These are phyloP conservation scores for Nyleta sp. DNA, from an alignment of 2,888 invertebrate genomes.

Conservation along the genomic window DNA sequence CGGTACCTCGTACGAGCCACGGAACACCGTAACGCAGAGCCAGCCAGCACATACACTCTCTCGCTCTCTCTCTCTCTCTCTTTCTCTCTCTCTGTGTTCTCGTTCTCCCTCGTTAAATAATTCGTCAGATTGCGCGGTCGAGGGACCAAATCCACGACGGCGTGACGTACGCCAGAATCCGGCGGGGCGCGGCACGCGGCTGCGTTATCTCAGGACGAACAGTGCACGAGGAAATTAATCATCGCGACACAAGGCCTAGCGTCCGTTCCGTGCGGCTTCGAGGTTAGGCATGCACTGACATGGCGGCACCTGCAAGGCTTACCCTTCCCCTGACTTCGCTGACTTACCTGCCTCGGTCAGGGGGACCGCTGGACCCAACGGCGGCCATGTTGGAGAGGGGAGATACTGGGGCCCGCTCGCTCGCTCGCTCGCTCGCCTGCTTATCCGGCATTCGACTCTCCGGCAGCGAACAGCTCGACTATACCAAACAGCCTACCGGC, in stretches of 20 bases:
- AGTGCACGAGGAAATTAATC: conserved; percentile 61
- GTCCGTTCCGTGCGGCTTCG: conserved; percentile 80
- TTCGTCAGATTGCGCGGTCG: neutral
- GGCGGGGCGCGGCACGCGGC: conserved; percentile 13
- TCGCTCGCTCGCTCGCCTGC: conserved; percentile 51
- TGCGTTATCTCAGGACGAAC: conserved; percentile 47
- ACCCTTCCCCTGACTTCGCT: conserved; percentile 76
- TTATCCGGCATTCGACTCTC: conserved; percentile 73
- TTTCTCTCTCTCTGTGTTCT: conserved; percentile 33
- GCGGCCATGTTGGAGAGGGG: conserved; percentile 82
- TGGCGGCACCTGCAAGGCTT: conserved; percentile 82
- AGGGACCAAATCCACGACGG: conserved; percentile 3
- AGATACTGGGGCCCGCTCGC: conserved; percentile 40
- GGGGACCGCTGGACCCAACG: conserved; percentile 76
- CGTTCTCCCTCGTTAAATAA: conserved; percentile 7
- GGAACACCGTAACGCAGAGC: conserved; percentile 61
- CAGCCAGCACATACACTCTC: conserved; percentile 38
- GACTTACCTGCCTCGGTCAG: conserved; percentile 73
- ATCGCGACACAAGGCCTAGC: conserved; percentile 74
- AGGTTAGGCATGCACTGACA: conserved; percentile 82
- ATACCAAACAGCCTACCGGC: conserved; percentile 74
- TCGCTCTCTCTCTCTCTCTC: conserved; percentile 7
- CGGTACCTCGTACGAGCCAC: conserved; percentile 63
- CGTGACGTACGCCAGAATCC: conserved; percentile 19
- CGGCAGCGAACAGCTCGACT: conserved; percentile 74